These are phyloP conservation scores for Pseudois nayaur DNA, from an alignment of 2,113 vertebrate genomes.

Conservation along the genomic window DNA sequence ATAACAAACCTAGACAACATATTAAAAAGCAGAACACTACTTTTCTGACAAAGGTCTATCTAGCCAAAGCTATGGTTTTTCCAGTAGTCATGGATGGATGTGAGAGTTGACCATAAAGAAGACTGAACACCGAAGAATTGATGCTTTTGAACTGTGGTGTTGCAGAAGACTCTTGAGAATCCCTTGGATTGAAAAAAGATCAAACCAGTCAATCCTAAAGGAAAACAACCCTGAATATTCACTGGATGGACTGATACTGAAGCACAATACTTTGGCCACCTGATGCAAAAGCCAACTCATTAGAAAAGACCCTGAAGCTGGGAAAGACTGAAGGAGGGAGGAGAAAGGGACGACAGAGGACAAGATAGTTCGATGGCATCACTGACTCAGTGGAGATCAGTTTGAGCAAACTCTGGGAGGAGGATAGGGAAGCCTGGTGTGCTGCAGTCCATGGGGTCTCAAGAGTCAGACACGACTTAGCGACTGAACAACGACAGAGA, in stretches of 20 bases:
- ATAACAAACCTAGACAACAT: background rate
- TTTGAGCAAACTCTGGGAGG: background rate
- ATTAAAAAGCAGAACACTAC: background rate
- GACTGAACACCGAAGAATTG: rapidly evolving
- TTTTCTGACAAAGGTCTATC: background rate
- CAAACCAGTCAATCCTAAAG: background rate
- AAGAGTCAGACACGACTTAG: background rate
- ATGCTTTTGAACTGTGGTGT: background rate
- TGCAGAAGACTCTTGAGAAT: background rate
- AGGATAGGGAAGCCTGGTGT: background rate
- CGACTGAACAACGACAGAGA: background rate
- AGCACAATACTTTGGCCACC: background rate
- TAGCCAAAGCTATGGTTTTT: background rate
- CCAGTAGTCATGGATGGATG: background rate
- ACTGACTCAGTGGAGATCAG: background rate
- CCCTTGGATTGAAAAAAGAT: background rate
- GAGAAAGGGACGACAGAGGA: background rate
- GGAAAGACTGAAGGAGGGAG: background rate
- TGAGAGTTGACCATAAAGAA: background rate
- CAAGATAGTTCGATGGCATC: background rate
- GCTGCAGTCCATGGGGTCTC: background rate
- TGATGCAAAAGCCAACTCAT: background rate
- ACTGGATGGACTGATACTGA: background rate
- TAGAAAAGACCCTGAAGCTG: background rate
- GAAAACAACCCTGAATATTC: background rate